A percentile compares a stretch with the other conserved stretches of the same genome.
phyloP scores from a whole-genome alignment of 64 coral and sea anemone genomes.

The Pachyseris speciosa region DNA sequence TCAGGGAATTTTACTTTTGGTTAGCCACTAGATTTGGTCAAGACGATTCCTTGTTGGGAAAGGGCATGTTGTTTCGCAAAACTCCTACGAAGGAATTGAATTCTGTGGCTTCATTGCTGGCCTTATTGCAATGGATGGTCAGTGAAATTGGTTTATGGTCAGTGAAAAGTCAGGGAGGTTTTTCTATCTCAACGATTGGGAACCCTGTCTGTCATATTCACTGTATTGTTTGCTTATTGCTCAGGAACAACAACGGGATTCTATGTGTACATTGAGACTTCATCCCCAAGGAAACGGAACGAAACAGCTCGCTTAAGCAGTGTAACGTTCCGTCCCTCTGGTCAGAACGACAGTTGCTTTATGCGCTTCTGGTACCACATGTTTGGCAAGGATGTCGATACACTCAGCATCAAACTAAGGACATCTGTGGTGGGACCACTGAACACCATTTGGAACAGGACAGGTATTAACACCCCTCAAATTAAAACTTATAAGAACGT shows the following conservation, averaged over 20 bases:
- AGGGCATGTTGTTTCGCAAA: too few relatives aligned
- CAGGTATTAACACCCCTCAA: slow-evolving; percentile 56
- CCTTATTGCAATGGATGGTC: too few relatives aligned
- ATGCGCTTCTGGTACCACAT: slow-evolving; percentile 99
- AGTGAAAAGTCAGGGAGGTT: too few relatives aligned
- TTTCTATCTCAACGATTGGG: too few relatives aligned
- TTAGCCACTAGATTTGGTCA: too few relatives aligned
- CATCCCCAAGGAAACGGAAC: slow-evolving; percentile 81
- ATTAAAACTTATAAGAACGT: neutral
- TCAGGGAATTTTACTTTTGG: too few relatives aligned
- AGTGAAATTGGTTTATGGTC: too few relatives aligned
- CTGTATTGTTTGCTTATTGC: neutral
- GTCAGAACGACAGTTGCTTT: slow-evolving; percentile 60
- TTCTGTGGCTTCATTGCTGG: too few relatives aligned
- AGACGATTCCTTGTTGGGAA: too few relatives aligned
- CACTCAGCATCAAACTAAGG: slow-evolving; percentile 73
- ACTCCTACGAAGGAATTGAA: too few relatives aligned
- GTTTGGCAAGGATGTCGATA: slow-evolving; percentile 86
- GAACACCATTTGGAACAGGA: slow-evolving; percentile 73
- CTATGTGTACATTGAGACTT: slow-evolving; percentile 94
- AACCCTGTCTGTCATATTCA: neutral
- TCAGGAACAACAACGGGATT: slow-evolving; percentile 84
- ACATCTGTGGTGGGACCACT: slow-evolving; percentile 75
- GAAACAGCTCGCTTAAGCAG: slow-evolving; percentile 95
- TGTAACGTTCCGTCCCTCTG: slow-evolving; percentile 61